Conservation (phyloP, 2,797 vertebrate species). For the Poecilia picta region DNA sequence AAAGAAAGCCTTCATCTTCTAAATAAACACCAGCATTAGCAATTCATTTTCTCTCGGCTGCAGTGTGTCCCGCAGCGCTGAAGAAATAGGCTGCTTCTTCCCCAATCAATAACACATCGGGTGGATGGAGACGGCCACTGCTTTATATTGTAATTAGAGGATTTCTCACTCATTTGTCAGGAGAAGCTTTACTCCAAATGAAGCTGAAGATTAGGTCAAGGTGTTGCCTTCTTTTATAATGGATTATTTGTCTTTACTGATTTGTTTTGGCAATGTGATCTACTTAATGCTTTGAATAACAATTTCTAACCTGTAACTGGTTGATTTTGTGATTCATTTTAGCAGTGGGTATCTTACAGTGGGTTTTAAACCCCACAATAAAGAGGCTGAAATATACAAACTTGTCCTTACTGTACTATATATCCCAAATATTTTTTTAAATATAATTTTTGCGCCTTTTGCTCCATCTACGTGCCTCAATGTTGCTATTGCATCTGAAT, state of each 20-base stretch:
- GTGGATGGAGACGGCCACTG: slow-evolving; percentile 47
- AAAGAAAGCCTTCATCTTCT: slow-evolving; percentile 47
- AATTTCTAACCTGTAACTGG: slow-evolving; percentile 24
- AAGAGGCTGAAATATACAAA: slow-evolving; percentile 7
- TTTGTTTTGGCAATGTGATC: not conserved
- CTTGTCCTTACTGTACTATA: not conserved
- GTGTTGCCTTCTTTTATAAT: not conserved
- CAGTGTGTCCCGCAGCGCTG: slow-evolving; percentile 33
- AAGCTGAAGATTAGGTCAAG: not conserved
- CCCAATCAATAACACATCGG: slow-evolving; percentile 68
- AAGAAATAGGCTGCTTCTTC: slow-evolving; percentile 56
- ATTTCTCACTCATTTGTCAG: slow-evolving; percentile 46
- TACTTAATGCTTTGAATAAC: slow-evolving; percentile 41
- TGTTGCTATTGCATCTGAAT: not conserved
- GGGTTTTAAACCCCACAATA: not conserved
- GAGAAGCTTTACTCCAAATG: slow-evolving; percentile 48
- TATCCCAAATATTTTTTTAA: not conserved
- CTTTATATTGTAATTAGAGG: slow-evolving; percentile 55
- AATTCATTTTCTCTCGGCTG: slow-evolving; percentile 50
- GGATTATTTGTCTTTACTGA: not conserved
- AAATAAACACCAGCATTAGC: slow-evolving; percentile 60
- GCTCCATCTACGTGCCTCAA: not conserved
- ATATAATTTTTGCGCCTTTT: not conserved
- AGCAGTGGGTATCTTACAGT: not conserved
- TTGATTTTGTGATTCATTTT: not conserved